These are phyloP conservation scores for Caenorhabditis sinica DNA, from an alignment of 2,888 invertebrate species.

Conservation along the genomic window DNA sequence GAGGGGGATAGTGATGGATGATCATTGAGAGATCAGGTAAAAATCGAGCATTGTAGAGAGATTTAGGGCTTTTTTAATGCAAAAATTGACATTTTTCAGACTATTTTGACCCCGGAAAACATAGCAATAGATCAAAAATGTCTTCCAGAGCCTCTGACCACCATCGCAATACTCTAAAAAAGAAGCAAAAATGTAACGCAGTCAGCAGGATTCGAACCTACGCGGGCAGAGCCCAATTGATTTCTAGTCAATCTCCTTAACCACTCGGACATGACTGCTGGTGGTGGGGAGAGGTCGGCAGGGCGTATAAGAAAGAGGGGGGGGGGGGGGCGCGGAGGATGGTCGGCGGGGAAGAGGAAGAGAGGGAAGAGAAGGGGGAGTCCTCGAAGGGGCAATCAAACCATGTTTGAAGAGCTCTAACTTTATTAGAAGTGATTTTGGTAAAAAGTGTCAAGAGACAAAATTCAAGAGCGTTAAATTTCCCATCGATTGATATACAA, in stretches of 20 bases:
- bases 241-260: conserved; percentile 84
- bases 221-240: conserved; percentile 83
- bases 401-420: too few species aligned
- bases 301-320: conserved; percentile 22
- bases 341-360: neutral
- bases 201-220: conserved; percentile 83
- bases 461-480: conserved; percentile 4
- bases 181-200: conserved; percentile 68
- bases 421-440: neutral
- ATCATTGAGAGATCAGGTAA: conserved; percentile 3
- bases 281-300: neutral
- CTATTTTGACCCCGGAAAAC: neutral
- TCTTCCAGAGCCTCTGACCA: too few species aligned
- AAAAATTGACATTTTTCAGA: neutral
- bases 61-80: neutral
- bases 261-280: conserved; percentile 82
- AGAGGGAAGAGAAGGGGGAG: neutral
- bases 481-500: neutral
- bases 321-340: neutral
- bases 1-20: conserved; percentile 13
- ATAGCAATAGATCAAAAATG: neutral
- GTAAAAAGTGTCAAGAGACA: neutral
- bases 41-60: neutral
- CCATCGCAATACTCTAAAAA: neutral
- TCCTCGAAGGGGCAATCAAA: neutral